Evolutionary conservation across 92 coral and sea anemone genomes (phyloP).

Genomic region (Porites divaricata): DNA sequence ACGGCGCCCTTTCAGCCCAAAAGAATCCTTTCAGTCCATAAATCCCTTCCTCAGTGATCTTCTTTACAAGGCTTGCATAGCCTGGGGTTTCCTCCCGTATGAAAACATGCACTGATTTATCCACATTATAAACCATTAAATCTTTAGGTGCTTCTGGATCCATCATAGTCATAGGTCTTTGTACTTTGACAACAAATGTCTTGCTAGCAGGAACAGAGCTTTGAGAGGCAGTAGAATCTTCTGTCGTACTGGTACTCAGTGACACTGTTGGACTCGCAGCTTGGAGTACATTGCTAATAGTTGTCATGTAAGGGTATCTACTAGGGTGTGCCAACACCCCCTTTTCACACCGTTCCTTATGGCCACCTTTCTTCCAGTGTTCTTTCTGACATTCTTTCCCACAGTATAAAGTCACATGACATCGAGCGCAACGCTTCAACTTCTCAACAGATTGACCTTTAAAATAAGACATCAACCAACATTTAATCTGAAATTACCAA

Average conservation of each 20-base stretch:
- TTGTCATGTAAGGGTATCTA: slow-evolving; percentile 34
- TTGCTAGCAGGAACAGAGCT: slow-evolving; percentile 41
- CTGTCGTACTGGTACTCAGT: slow-evolving; percentile 31
- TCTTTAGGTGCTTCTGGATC: slow-evolving; percentile 19
- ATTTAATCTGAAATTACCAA: no score
- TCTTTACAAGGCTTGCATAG: slow-evolving; percentile 36
- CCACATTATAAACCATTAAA: slow-evolving; percentile 67
- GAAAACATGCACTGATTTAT: slow-evolving; percentile 63
- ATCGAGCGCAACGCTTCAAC: slow-evolving; percentile 56
- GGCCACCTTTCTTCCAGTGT: slow-evolving; percentile 68
- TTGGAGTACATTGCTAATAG: slow-evolving; percentile 46
- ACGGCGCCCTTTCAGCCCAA: slow-evolving; percentile 60
- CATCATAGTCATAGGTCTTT: slow-evolving; percentile 28
- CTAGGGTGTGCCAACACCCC: slow-evolving; percentile 58
- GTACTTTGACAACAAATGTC: slow-evolving; percentile 62
- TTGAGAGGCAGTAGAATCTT: slow-evolving; percentile 31
- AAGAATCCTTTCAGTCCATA: slow-evolving; percentile 59
- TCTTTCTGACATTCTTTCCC: slow-evolving; percentile 58
- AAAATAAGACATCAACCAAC: background rate
- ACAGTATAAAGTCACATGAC: slow-evolving; percentile 58
- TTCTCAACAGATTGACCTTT: slow-evolving; percentile 28
- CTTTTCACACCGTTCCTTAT: slow-evolving; percentile 49
- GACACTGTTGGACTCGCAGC: slow-evolving; percentile 52
- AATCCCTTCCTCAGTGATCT: slow-evolving; percentile 57
- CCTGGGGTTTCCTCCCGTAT: slow-evolving; percentile 56